Percentiles rank a stretch among this genome's conserved stretches.
phyloP scores from a whole-genome alignment of 2,797 vertebrate species.

The Avahi laniger region DNA sequence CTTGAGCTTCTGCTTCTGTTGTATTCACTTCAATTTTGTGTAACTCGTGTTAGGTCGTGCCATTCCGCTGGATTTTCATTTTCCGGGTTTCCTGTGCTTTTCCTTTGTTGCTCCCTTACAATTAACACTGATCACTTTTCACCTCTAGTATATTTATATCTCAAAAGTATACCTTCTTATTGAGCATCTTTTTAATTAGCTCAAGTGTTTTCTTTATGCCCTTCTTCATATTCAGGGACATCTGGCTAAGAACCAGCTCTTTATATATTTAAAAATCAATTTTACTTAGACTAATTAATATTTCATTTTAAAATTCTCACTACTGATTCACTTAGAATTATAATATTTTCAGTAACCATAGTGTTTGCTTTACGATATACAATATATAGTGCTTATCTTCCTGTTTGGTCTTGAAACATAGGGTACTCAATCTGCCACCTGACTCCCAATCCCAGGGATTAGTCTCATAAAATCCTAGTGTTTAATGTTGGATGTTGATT shows the following conservation, averaged over 20 bases:
- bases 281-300: conserved; percentile 43
- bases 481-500: neutral
- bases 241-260: conserved; percentile 38
- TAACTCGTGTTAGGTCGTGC: neutral
- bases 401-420: neutral
- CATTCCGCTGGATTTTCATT: conserved; percentile 28
- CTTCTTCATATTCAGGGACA: conserved; percentile 18
- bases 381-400: neutral
- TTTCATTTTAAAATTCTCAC: neutral
- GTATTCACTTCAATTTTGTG: neutral
- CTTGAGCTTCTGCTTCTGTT: conserved; percentile 40
- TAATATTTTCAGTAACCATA: neutral
- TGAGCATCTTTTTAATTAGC: conserved; percentile 66
- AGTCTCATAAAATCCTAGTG: neutral
- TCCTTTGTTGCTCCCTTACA: neutral
- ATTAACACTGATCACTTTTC: conserved; percentile 48
- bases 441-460: neutral
- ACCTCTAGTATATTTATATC: conserved; percentile 62
- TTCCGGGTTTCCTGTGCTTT: conserved; percentile 13
- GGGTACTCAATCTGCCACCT: neutral
- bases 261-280: conserved; percentile 60
- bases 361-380: neutral
- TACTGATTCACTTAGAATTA: neutral
- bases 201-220: conserved; percentile 54
- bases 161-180: conserved; percentile 53